Conservation (phyloP, 2,888 invertebrate genomes). For the Melanophora roralis region DNA sequence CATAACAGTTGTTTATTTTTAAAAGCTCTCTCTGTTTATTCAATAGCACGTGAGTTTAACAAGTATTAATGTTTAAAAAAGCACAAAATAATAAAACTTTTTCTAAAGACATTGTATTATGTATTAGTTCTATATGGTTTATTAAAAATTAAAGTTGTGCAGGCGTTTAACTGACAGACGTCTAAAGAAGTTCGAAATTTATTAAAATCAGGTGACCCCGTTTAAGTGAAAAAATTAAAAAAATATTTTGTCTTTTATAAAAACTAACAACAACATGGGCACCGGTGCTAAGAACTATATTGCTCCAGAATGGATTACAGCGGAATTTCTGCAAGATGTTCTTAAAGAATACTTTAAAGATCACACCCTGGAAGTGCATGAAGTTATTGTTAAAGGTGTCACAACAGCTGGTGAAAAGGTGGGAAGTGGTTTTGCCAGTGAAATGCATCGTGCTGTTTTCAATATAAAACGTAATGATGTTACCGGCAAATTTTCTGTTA, state of each 20-base stretch:
- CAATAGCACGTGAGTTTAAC: slow-evolving; percentile 36
- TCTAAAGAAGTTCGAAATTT: slow-evolving; percentile 3
- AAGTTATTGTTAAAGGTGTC: slow-evolving; percentile 70
- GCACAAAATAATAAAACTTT: slow-evolving; percentile 16
- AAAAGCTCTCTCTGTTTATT: slow-evolving; percentile 44
- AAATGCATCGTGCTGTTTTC: slow-evolving; percentile 75
- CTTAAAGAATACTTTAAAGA: slow-evolving; percentile 75
- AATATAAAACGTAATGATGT: slow-evolving; percentile 70
- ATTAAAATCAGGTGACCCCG: slow-evolving; percentile 71
- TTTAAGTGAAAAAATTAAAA: background rate
- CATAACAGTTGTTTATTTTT: background rate
- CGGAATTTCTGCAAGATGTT: slow-evolving; percentile 74
- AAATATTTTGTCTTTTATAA: background rate
- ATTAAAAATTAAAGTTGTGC: slow-evolving; percentile 29
- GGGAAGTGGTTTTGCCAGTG: slow-evolving; percentile 73
- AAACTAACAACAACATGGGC: slow-evolving; percentile 67
- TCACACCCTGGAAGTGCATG: slow-evolving; percentile 69
- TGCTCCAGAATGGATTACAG: slow-evolving; percentile 74
- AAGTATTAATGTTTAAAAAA: background rate
- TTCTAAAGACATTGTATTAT: slow-evolving; percentile 5
- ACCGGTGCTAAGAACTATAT: slow-evolving; percentile 72
- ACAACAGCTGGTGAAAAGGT: slow-evolving; percentile 67
- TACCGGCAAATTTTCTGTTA: slow-evolving; percentile 72
- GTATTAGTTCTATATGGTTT: too few relatives aligned
- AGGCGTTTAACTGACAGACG: slow-evolving; percentile 14